Conservation (phyloP, 2,888 invertebrate species). For the Gibbula magus region DNA sequence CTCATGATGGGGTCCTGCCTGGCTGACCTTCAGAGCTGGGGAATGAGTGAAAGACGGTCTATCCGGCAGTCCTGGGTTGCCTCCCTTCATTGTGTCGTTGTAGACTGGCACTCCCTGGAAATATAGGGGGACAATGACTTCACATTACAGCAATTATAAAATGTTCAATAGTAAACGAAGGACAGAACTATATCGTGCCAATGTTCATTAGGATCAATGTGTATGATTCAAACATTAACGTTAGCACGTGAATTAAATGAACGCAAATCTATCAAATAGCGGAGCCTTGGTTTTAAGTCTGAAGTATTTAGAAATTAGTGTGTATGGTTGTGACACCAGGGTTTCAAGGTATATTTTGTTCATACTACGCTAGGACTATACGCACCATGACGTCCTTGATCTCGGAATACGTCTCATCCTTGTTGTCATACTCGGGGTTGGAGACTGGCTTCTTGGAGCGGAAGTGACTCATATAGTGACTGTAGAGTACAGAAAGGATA, state of each 20-base stretch:
- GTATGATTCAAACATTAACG: too few relatives aligned
- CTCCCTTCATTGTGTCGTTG: neutral
- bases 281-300: too few relatives aligned
- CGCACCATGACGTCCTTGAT: slow-evolving; percentile 5
- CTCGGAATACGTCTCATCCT: neutral
- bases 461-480: neutral
- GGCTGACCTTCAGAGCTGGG: neutral
- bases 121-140: too few relatives aligned
- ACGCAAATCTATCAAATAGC: too few relatives aligned
- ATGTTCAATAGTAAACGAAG: too few relatives aligned
- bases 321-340: neutral
- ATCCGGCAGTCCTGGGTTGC: neutral
- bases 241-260: too few relatives aligned
- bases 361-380: neutral
- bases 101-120: neutral
- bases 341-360: neutral
- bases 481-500: neutral
- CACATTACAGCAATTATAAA: too few relatives aligned
- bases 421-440: slow-evolving; percentile 3
- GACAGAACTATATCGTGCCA: too few relatives aligned
- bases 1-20: neutral
- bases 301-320: too few relatives aligned
- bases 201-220: too few relatives aligned
- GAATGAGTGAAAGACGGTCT: neutral
- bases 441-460: neutral